These are phyloP conservation scores for Monoplex corrugatus DNA, from an alignment of 2,888 invertebrate species.

Conservation along the genomic window DNA sequence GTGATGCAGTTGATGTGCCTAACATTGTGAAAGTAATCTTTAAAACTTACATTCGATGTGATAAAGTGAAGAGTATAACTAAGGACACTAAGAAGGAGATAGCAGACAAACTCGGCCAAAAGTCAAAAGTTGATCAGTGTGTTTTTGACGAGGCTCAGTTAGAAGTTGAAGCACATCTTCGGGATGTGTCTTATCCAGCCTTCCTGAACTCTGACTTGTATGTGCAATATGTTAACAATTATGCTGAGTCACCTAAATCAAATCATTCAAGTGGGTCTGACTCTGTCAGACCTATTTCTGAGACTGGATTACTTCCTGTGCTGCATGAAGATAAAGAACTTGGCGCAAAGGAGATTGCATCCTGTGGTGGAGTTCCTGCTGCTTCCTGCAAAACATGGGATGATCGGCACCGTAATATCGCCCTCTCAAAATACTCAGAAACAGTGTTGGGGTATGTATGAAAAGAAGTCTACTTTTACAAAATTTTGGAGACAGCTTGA, in stretches of 20 bases:
- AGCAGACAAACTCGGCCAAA: constrained; percentile 72
- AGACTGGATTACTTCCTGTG: constrained; percentile 85
- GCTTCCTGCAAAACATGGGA: constrained; percentile 49
- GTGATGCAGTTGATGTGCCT: constrained; percentile 73
- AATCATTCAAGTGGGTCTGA: constrained; percentile 76
- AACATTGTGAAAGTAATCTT: constrained; percentile 86
- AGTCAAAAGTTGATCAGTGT: constrained; percentile 86
- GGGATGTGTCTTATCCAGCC: constrained; percentile 93
- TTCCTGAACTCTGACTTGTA: constrained; percentile 96
- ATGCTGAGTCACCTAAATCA: constrained; percentile 79
- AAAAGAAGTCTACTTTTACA: too few species aligned
- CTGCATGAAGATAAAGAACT: constrained; percentile 93
- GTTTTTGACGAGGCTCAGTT: constrained; percentile 93
- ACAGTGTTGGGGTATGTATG: constrained; percentile 61
- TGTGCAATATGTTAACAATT: constrained; percentile 84
- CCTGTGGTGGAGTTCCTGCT: constrained; percentile 52
- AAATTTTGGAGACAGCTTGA: too few species aligned
- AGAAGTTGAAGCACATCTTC: constrained; percentile 91
- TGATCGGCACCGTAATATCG: constrained; percentile 24
- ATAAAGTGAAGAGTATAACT: constrained; percentile 89
- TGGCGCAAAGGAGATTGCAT: constrained; percentile 55
- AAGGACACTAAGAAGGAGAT: constrained; percentile 91
- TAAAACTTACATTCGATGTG: constrained; percentile 85
- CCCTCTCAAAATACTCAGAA: constrained; percentile 56
- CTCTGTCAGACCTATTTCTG: constrained; percentile 73